Evolutionary conservation across 2,888 invertebrate genomes (phyloP), one percentile per base, ranked within the genome.

Genomic region (Ommatoiulus sabulosus): DNA sequence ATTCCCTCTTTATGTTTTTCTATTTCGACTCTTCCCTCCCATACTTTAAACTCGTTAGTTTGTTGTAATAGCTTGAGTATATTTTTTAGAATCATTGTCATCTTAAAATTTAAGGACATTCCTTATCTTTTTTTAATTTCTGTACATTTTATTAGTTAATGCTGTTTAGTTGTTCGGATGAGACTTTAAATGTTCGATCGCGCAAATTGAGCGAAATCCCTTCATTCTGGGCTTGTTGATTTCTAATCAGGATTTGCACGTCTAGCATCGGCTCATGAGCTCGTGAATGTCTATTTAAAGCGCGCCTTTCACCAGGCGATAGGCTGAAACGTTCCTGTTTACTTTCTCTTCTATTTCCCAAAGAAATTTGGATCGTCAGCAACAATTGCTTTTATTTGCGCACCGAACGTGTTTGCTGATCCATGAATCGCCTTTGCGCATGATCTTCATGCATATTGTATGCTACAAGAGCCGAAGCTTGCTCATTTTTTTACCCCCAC

Each of bases 401-500:
- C 52, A 17, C 12, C 12, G 52, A 52, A 24, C 72, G 20, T 72
- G 72, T 72, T 20, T 20, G 10, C 24, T 24, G 72, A 72, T 24
- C 63, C 63, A 63, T 20, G 63, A 72, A 72, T 20, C 8, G 24
- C 35, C 4, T 80, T 12, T 80, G 80, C 80, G 35, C 35, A 80
- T 35, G 35, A 80, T 80, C 72, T 72, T 10, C 80, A 80, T 80
- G 80, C 80, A 80, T 80, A 35, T 80, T 80, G 35, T 35, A 80
- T 80, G 80, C 35, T 80, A 80, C 80, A 80, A 80, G 1, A 80
- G 35, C 35, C 35, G 80, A 80, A 15, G 80, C 80, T 35, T 80
- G 80, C 80, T 80, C 80, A 80, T 80, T 80, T 80, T 80, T 80
- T 80, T 17, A 35, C 15, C 80, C 35, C 80, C 80, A 80, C 80